phyloP scores from a whole-genome alignment of 2,888 invertebrate species.

The Lumbricus terrestris region DNA sequence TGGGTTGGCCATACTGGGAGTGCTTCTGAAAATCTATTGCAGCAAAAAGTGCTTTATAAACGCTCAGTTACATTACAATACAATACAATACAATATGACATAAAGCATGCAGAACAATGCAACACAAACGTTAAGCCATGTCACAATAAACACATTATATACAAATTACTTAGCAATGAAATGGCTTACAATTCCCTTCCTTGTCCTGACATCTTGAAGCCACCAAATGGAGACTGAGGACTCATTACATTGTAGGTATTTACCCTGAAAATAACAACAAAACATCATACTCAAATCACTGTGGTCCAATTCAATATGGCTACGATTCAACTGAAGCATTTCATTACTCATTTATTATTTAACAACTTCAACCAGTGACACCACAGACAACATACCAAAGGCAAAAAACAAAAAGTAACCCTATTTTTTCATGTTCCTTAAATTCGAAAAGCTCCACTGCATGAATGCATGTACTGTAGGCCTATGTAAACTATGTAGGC shows the following conservation, averaged over 20 bases:
- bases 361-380: background rate
- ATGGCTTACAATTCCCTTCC: slow-evolving; percentile 41
- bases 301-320: background rate
- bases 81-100: no score
- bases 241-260: slow-evolving; percentile 30
- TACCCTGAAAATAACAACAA: slow-evolving; percentile 29
- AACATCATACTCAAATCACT: background rate
- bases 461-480: background rate
- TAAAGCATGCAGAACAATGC: no score
- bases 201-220: slow-evolving; percentile 35
- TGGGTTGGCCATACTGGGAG: no score
- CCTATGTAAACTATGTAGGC: no score
- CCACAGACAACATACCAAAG: background rate
- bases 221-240: slow-evolving; percentile 35
- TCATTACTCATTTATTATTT: background rate
- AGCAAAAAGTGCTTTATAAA: no score
- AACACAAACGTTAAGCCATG: no score
- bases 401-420: background rate
- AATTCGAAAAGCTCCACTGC: background rate
- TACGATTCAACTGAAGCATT: background rate
- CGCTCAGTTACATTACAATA: no score
- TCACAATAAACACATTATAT: no score
- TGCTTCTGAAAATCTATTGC: no score
- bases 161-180: background rate
- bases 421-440: background rate